Base-by-base conservation (phyloP, 2,113 vertebrate species). In the Vicugna pacos region DNA sequence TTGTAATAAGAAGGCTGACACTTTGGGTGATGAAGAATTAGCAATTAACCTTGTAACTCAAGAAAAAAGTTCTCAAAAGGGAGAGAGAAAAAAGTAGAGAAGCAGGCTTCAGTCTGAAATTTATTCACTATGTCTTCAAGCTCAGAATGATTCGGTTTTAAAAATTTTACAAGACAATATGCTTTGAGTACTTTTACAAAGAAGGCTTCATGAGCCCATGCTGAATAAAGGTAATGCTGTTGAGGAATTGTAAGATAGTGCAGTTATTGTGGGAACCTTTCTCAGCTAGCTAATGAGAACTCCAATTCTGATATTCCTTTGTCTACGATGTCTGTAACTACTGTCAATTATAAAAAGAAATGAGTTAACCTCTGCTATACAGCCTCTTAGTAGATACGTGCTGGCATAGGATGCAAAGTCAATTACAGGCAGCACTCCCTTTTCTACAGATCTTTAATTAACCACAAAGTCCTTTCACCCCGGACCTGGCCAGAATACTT, bases 1-100 rank as follows among this genome's bases (percentile, higher is more conserved):
- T 97, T 97, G 93, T 93, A 98, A 98, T 96, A 98, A 98, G 80
- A 35, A 95, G 14, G 58, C 19, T 93, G 96, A 46, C 87, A 96
- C 76, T 96, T 67, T 28, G 70, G 77, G 64, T 82, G 92, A 82
- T 20, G 83, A 75, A 95, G 62, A 98, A 97, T 87, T 94, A 97
- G 38, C 67, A 95, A 96, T 96, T 98, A 97, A 96, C 97, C 97
- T 97, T 94, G 50, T 89, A 86, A 95, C 94, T 96, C 81, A 96
- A 97, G 67, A 76, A 97, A 96, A 93, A 95, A 81, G 60, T 70
- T 42, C 72, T 97, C 83, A 91, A 38, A 83, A 86, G 70, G 50
- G 75, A 80, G 72, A 7, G 75, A 62, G 7, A 0, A 73, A 42
- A 67, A 38, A 62, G 46, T 94, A 70, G 64, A 93, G 42, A 97